These are phyloP conservation scores for Propithecus deckenii DNA, from an alignment of 2,797 vertebrate species.

Conservation along the genomic window DNA sequence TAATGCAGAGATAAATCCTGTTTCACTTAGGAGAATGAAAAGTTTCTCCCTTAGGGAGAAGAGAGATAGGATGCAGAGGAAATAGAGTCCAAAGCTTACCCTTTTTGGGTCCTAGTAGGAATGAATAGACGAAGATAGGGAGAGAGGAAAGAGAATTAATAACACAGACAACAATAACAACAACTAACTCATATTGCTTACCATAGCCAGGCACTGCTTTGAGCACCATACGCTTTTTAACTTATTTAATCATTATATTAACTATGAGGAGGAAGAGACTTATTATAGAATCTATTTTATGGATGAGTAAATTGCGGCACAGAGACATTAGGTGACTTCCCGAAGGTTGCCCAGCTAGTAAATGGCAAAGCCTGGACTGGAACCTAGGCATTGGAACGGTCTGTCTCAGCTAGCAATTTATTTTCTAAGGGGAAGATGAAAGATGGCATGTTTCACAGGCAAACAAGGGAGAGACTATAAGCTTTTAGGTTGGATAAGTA, in stretches of 20 bases:
- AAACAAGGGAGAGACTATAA: background rate
- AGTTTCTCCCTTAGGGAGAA: background rate
- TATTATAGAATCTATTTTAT: background rate
- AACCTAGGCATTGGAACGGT: background rate
- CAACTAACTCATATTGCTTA: background rate
- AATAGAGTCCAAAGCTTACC: background rate
- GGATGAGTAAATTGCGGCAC: background rate
- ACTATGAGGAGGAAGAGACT: background rate
- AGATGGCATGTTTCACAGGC: background rate
- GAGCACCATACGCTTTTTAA: background rate
- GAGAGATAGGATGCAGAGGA: background rate
- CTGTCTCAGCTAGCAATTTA: background rate
- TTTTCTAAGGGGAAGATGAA: background rate
- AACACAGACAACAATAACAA: background rate
- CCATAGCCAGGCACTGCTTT: background rate
- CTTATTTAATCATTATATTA: background rate
- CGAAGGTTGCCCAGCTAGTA: background rate
- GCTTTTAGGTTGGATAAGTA: background rate
- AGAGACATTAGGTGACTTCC: background rate
- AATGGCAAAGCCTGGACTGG: background rate
- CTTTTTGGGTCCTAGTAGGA: background rate
- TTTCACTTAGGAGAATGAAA: background rate
- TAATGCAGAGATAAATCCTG: background rate
- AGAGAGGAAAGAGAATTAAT: background rate
- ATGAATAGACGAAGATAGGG: background rate